Percentiles rank a stretch among this genome's conserved stretches.
These are phyloP conservation scores for Timandra comae DNA, from an alignment of 2,888 invertebrate genomes.

Conservation along the genomic window DNA sequence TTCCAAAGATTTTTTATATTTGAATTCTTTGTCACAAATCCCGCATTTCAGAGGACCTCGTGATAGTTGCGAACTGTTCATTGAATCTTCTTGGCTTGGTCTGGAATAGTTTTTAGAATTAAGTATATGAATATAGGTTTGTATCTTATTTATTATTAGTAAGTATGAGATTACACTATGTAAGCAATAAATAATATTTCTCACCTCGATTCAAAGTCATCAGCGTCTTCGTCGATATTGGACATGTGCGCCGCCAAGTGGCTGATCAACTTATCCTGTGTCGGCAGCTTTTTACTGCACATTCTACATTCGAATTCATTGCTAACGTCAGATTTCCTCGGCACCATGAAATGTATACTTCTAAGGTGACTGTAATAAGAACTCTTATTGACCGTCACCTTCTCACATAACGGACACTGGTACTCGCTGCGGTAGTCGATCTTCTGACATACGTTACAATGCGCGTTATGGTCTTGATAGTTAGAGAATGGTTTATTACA, in stretches of 20 bases:
- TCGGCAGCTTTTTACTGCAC: conserved; percentile 48
- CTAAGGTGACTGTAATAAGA: conserved; percentile 50
- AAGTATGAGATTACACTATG: no score
- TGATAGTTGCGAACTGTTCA: conserved; percentile 27
- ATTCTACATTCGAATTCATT: conserved; percentile 49
- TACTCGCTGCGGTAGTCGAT: conserved; percentile 31
- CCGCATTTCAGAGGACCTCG: conserved; percentile 39
- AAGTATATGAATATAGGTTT: no score
- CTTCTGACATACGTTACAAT: conserved; percentile 45
- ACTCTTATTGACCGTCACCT: conserved; percentile 33
- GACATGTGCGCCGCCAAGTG: conserved; percentile 65
- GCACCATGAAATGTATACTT: conserved; percentile 41
- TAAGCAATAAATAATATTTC: conserved; percentile 1
- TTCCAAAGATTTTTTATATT: conserved; percentile 52
- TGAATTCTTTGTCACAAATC: conserved; percentile 57
- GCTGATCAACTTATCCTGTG: conserved; percentile 53
- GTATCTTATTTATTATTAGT: no score
- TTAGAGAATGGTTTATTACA: conserved; percentile 47
- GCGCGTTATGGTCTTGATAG: conserved; percentile 47
- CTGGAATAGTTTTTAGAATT: no score
- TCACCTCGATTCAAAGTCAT: conserved; percentile 50
- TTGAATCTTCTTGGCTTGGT: conserved; percentile 48
- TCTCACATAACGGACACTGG: conserved; percentile 52
- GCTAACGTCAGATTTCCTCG: not conserved
- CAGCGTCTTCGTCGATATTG: conserved; percentile 43